A percentile compares a stretch with the other conserved stretches of the same genome.
These are phyloP conservation scores for Sipha maydis DNA, from an alignment of 2,888 invertebrate species.

Conservation along the genomic window DNA sequence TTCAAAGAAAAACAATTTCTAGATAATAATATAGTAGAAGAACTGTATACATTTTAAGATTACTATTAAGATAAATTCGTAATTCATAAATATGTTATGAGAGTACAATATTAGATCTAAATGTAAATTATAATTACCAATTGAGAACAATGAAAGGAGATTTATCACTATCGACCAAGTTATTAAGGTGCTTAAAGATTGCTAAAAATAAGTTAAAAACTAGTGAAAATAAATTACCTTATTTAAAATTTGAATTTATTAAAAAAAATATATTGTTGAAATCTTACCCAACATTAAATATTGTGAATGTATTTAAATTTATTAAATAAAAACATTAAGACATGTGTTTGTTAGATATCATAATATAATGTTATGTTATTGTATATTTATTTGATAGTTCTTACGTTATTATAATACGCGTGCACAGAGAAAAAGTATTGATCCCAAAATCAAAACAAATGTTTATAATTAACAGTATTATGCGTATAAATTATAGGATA, in stretches of 20 bases:
- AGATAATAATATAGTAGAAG: conserved; percentile 17
- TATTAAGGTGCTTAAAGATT: background rate
- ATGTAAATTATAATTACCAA: conserved; percentile 19
- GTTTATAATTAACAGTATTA: background rate
- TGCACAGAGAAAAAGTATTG: too few relatives aligned
- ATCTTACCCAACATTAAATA: background rate
- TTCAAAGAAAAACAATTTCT: conserved; percentile 29
- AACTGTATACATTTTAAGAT: conserved; percentile 26
- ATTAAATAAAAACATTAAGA: too few relatives aligned
- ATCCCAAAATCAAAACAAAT: too few relatives aligned
- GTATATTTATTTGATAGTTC: too few relatives aligned
- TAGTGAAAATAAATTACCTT: background rate
- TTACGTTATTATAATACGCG: too few relatives aligned
- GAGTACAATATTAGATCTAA: background rate
- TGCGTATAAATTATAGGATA: too few relatives aligned
- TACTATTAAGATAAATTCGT: conserved; percentile 24
- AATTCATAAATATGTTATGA: conserved; percentile 13
- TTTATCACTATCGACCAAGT: background rate
- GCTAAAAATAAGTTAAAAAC: background rate
- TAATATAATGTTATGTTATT: too few relatives aligned
- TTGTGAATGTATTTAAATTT: too few relatives aligned
- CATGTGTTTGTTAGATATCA: too few relatives aligned
- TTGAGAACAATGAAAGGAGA: background rate
- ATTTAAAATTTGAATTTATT: background rate
- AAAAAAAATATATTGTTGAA: background rate